phyloP scores from a whole-genome alignment of 2,888 invertebrate genomes.

The Orthosia gothica region DNA sequence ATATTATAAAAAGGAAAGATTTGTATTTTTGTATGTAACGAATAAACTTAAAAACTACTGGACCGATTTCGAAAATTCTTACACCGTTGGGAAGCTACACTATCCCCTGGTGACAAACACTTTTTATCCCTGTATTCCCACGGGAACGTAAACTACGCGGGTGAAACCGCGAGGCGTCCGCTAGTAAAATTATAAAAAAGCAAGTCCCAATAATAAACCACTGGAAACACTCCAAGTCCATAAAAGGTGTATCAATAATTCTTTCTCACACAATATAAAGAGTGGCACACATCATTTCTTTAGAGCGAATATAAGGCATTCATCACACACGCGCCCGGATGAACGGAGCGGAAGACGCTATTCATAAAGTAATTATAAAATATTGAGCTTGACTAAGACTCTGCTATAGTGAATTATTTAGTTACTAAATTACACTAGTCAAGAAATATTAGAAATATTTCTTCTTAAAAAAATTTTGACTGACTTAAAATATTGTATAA shows the following conservation, averaged over 20 bases:
- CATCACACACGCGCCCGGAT: slow-evolving; percentile 64
- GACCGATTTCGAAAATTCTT: too few species aligned
- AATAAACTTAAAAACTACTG: too few species aligned
- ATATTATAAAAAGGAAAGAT: too few species aligned
- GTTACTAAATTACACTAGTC: not conserved
- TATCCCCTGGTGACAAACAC: too few species aligned
- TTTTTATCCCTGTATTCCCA: too few species aligned
- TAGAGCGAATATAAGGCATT: slow-evolving; percentile 55
- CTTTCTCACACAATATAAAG: slow-evolving; percentile 37
- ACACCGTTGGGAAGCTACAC: too few species aligned
- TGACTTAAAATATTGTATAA: too few species aligned
- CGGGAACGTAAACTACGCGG: too few species aligned
- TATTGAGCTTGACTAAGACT: slow-evolving; percentile 28
- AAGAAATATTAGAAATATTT: not conserved
- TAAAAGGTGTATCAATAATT: slow-evolving; percentile 34
- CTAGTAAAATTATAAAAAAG: too few species aligned
- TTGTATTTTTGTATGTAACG: too few species aligned
- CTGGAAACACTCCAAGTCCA: not conserved
- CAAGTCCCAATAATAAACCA: not conserved
- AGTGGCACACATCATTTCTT: slow-evolving; percentile 39
- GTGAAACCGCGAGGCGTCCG: too few species aligned
- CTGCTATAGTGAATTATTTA: slow-evolving; percentile 19
- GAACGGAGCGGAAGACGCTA: slow-evolving; percentile 58
- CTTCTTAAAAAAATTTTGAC: too few species aligned
- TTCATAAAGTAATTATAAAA: slow-evolving; percentile 59